Percentiles rank a stretch among this genome's conserved stretches.
Conservation (phyloP, 2,113 vertebrate species). For the Xiphophorus hellerii region DNA sequence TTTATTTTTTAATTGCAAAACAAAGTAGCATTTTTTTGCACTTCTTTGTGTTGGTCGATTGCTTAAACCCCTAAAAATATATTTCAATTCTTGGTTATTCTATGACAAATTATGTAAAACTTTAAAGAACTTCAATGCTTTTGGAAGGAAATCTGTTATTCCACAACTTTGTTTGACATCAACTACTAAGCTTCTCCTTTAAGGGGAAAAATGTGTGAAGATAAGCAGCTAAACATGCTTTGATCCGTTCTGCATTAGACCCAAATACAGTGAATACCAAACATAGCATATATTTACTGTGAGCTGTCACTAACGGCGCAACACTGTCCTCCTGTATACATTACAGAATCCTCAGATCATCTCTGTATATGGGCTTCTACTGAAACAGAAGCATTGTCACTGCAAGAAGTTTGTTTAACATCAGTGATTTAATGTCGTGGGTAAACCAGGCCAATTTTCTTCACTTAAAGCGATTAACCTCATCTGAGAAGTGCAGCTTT, state of each 20-base stretch:
- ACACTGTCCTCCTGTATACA: conserved; percentile 52
- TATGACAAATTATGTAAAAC: no score
- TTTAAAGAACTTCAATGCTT: not conserved
- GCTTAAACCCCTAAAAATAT: no score
- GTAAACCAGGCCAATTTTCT: conserved; percentile 41
- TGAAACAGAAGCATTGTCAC: conserved; percentile 9
- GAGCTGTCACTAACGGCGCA: conserved; percentile 31
- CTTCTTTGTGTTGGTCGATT: no score
- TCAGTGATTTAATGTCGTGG: conserved; percentile 10
- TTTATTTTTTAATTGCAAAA: no score
- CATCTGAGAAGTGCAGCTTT: conserved; percentile 25
- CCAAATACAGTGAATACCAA: conserved; percentile 13
- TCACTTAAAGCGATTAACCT: conserved; percentile 43
- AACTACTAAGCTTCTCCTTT: not conserved
- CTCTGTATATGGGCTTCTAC: conserved; percentile 41
- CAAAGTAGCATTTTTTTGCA: no score
- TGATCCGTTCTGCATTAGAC: not conserved
- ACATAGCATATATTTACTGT: conserved; percentile 53
- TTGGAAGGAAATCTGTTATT: not conserved
- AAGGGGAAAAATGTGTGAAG: not conserved
- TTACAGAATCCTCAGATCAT: conserved; percentile 63
- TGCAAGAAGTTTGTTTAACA: conserved; percentile 2
- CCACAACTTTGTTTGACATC: not conserved
- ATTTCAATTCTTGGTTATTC: no score
- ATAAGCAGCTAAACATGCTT: not conserved